Evolutionary conservation across 2,113 vertebrate genomes (phyloP).

Genomic region (Peromyscus maniculatus): DNA sequence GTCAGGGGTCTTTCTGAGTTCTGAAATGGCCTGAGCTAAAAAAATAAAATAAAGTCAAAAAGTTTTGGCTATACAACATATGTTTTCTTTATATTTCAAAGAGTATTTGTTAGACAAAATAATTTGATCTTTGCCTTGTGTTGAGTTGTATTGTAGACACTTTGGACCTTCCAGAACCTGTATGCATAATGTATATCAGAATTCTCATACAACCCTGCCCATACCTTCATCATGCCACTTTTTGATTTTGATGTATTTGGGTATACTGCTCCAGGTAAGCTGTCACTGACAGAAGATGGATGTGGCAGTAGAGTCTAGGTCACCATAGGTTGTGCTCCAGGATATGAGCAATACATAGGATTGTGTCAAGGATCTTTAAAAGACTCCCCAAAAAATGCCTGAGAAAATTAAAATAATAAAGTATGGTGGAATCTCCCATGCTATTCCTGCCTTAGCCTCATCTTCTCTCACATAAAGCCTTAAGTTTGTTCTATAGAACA

Average conservation of each 20-base stretch:
- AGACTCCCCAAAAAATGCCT: background rate
- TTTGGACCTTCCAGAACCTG: constrained; percentile 45
- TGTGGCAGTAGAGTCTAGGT: background rate
- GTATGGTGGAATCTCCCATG: background rate
- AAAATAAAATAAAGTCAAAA: background rate
- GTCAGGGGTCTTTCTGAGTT: background rate
- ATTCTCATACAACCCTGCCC: constrained; percentile 19
- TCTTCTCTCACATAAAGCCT: background rate
- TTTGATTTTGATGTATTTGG: background rate
- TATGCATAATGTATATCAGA: constrained; percentile 37
- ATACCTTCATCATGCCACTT: background rate
- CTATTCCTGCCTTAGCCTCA: background rate
- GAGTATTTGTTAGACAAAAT: background rate
- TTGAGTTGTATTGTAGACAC: constrained; percentile 57
- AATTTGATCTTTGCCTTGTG: constrained; percentile 26
- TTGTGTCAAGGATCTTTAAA: background rate
- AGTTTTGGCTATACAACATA: background rate
- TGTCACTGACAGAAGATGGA: background rate
- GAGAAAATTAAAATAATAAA: background rate
- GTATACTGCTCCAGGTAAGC: background rate
- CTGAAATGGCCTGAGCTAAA: background rate
- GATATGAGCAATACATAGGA: background rate
- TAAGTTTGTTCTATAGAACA: background rate
- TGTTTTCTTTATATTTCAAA: constrained; percentile 31
- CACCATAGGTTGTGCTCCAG: background rate